Evolutionary conservation across 37 sponge, comb jelly and placozoan species (phyloP), one percentile per base, ranked within the genome.

Genomic region (Aphrocallistes beatrix): DNA sequence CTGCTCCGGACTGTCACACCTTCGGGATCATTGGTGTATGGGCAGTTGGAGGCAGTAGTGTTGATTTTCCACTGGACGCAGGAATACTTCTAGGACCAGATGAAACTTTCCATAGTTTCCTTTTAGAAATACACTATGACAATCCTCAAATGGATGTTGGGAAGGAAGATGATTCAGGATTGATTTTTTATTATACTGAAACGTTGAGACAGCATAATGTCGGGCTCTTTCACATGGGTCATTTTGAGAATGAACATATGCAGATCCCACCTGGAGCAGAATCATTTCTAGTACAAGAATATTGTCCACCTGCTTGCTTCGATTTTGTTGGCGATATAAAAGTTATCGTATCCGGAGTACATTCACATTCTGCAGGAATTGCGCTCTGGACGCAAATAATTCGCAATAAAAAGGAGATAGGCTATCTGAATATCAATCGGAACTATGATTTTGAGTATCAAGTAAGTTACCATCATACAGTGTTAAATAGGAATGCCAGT

Each of bases 391-490:
- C 75, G n/a, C 75, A 60, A 30, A 21, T 60, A 3, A 60, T 60
- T 25, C 25, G 75, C 25, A 30, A 60, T 13, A 60, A 60, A 25
- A 60, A 86, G 38, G 88, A 88, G 37, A 36, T 88, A 37, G 84
- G 37, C 0, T 87, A 86, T n/a, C 60, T 92, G 38, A 88, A 92
- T 39, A 47, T 47, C 25, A 89, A 92, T 37, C 39, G 40, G 37
- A 82, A 88, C 37, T 92, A 92, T 42, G 92, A 92, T 82, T 90
- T 90, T 51, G 86, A 92, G 51, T 90, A 84, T 83, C 92, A 92
- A 50, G 75, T 60, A 60, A 60, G 75, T n/a, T n/a, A n/a, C n/a
- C n/a, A n/a, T n/a, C n/a, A n/a, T n/a, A n/a, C n/a, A n/a, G n/a
- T n/a, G n/a, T n/a, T n/a, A n/a, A n/a, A n/a, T n/a, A n/a, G n/a